Conservation (phyloP, 2,888 invertebrate genomes). For the Folsomia candida region DNA sequence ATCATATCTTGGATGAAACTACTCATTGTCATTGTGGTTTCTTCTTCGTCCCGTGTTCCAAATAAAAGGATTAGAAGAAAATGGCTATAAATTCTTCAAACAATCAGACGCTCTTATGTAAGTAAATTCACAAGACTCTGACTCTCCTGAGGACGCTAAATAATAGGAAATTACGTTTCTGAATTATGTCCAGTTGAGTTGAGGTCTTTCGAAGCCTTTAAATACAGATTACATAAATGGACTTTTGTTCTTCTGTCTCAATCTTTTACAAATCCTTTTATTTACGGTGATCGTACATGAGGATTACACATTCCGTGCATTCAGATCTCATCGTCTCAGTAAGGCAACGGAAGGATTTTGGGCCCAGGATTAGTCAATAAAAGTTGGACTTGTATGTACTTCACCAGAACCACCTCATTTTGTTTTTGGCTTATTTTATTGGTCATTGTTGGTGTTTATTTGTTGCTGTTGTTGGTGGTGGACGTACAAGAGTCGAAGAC, state of each 20-base stretch:
- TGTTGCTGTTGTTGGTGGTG: no score
- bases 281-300: conserved; percentile 12
- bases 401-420: neutral
- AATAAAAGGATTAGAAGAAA: neutral
- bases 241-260: conserved; percentile 12
- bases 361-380: neutral
- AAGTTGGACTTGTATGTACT: neutral
- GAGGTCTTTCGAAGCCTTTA: neutral
- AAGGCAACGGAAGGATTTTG: neutral
- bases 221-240: neutral
- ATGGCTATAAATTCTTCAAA: neutral
- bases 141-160: neutral
- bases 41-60: neutral
- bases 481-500: neutral
- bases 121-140: neutral
- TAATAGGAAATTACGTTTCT: neutral
- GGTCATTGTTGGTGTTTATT: neutral
- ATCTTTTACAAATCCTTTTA: conserved; percentile 11
- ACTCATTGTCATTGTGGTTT: no score
- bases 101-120: no score
- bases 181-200: conserved; percentile 2
- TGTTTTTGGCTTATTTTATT: neutral
- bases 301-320: neutral
- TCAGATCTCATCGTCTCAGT: neutral
- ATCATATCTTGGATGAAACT: no score